Evolutionary conservation across 2,113 vertebrate species (phyloP), one percentile per base, ranked within the genome.

Genomic region (Corythornis vintsioides): DNA sequence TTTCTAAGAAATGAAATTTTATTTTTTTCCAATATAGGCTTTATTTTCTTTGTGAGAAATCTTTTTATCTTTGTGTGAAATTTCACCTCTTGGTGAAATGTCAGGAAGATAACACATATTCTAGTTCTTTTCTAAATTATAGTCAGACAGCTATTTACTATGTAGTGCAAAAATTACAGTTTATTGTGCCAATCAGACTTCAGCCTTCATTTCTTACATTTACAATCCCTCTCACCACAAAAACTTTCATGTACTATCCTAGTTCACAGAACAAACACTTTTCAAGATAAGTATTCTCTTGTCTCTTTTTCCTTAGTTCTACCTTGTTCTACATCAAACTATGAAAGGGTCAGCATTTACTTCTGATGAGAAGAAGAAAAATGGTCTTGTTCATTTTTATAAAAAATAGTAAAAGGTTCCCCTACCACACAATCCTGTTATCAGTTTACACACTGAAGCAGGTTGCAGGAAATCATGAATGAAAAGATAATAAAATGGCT

Each of bases 401-500:
- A 60, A 87, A 43, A 81, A 42, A 86, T 12, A 78, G 42, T 22
- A 74, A 61, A 29, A 90, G 33, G 19, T 26, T 72, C 26, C 40
- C 33, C 35, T 35, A 47, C 45, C 88, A 67, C 47, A 77, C 5
- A 1, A 38, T 82, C 42, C 3, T 88, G 47, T 86, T 94, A 90
- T 94, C 92, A 83, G 57, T 89, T 97, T 96, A 87, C 88, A 94
- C 81, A 83, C 17, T 86, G 86, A 94, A 88, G 66, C 59, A 42
- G 84, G 52, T 91, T 93, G 17, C 72, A 92, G 90, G 89, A 96
- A 97, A 96, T 97, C 89, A 92, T 96, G 96, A 97, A 95, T 95
- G 86, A 96, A 96, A 96, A 95, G 94, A 97, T 90, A 91, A 96
- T 90, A 88, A 87, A 96, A 91, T 63, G 83, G 69, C 69, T 96